Base-by-base conservation (phyloP, 2,797 vertebrate genomes). In the Hybognathus amarus region DNA sequence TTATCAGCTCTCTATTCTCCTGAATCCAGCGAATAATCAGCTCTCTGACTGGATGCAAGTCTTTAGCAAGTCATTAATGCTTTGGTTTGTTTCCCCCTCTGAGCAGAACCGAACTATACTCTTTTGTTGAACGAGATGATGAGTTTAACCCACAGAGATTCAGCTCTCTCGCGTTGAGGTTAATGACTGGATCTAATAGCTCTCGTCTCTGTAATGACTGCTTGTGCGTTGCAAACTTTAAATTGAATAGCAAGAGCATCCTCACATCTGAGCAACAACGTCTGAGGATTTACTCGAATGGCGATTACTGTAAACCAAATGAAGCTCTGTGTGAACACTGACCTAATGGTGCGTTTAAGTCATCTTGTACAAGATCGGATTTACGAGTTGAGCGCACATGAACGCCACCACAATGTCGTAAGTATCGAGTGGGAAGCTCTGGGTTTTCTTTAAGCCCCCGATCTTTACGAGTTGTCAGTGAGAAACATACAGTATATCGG, bases 161-260 rank as follows among this genome's bases (percentile, higher is more conserved):
- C 1, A 10, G 33, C 71, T 75, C 12, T 56, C 33, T 47, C 45
- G 4, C 45, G 24, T 10, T 38, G n/a, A 0, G 10, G 11, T 33
- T 75, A 76, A 76, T 59, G 70, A 22, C 47, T 36, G 47, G 24
- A 30, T 13, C n/a, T 73, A 73, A 73, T 73, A 56, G 13, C 17
- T 45, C 47, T 18, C 47, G 15, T 47, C 45, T 54, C 42, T 54
- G 20, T 40, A 76, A 76, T 40, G 52, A 76, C 33, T 59, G 73
- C 71, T 36, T 15, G 13, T 15, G 13, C 50, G 1, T 56, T 4
- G 33, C 33, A n/a, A 38, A 59, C 33, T 59, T 76, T 24, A 40
- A 17, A 76, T 38, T 59, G 52, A 40, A 10, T 52, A 20, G 64
- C 64, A 33, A n/a, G 7, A 66, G 36, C 30, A 66, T 64, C n/a